Evolutionary conservation across 2,888 invertebrate genomes (phyloP).

Genomic region (Dolomedes plantarius): DNA sequence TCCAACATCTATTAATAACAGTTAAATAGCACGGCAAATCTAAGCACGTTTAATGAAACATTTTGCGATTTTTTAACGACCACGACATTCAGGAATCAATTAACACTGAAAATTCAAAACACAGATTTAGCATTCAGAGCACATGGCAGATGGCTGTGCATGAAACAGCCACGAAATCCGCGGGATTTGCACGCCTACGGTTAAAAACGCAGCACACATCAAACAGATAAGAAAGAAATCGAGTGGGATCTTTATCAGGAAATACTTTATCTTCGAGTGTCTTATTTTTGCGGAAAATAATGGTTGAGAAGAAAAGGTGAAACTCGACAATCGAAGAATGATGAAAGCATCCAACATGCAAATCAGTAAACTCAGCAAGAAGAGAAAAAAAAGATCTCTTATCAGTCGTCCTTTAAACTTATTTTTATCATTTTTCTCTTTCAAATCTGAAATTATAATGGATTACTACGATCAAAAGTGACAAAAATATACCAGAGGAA

Average conservation of each 20-base stretch:
- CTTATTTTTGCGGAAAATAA: background rate
- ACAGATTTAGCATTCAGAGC: background rate
- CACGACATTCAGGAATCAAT: too few relatives aligned
- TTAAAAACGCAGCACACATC: background rate
- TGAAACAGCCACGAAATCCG: background rate
- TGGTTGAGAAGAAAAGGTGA: background rate
- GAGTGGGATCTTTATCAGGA: slow-evolving; percentile 9
- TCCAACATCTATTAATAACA: too few relatives aligned
- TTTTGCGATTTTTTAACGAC: too few relatives aligned
- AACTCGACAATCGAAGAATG: background rate
- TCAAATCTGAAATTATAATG: too few relatives aligned
- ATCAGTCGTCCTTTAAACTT: too few relatives aligned
- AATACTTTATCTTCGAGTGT: background rate
- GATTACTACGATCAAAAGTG: too few relatives aligned
- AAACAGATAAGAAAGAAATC: background rate
- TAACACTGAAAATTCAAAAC: too few relatives aligned
- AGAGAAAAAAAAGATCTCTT: too few relatives aligned
- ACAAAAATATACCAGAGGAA: too few relatives aligned
- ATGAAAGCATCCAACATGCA: background rate
- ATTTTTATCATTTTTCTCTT: too few relatives aligned
- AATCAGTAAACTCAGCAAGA: background rate
- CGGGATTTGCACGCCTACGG: background rate
- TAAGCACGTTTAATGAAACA: too few relatives aligned
- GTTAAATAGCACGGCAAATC: too few relatives aligned
- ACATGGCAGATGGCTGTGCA: background rate